Conservation (phyloP, 1,140 invertebrate species). For the Drosophila malerkotliana region DNA sequence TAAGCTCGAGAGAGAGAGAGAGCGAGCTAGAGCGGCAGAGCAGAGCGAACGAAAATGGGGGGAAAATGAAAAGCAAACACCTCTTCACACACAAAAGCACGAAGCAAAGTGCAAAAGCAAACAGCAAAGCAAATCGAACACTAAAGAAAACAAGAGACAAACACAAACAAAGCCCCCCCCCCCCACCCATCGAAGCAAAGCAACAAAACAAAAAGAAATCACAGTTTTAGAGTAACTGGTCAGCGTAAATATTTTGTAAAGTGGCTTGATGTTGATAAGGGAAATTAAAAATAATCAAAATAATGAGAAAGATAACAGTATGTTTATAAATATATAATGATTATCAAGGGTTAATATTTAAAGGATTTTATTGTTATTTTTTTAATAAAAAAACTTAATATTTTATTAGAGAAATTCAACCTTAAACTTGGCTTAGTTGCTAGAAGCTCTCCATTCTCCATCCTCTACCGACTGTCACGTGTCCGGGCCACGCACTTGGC, state of each 20-base stretch:
- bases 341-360: slow-evolving; percentile 8
- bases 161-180: slow-evolving; percentile 20
- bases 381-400: neutral
- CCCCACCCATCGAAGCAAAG: slow-evolving; percentile 21
- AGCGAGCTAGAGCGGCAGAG: slow-evolving; percentile 14
- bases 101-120: slow-evolving; percentile 68
- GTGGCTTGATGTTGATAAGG: slow-evolving; percentile 10
- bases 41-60: slow-evolving; percentile 10
- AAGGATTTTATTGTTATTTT: neutral
- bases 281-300: neutral
- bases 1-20: slow-evolving; percentile 14
- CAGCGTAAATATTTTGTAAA: neutral
- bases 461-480: slow-evolving; percentile 30
- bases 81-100: slow-evolving; percentile 41
- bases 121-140: slow-evolving; percentile 46
- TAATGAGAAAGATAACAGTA: neutral
- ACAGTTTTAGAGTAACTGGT: slow-evolving; percentile 52
- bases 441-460: slow-evolving; percentile 19
- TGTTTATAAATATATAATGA: slow-evolving; percentile 5
- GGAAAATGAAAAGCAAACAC: slow-evolving; percentile 32
- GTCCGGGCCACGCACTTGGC: slow-evolving; percentile 45
- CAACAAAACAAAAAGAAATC: slow-evolving; percentile 38
- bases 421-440: no score
- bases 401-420: no score
- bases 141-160: slow-evolving; percentile 31